phyloP scores from a whole-genome alignment of 2,888 invertebrate genomes.

The Cenopis cana region DNA sequence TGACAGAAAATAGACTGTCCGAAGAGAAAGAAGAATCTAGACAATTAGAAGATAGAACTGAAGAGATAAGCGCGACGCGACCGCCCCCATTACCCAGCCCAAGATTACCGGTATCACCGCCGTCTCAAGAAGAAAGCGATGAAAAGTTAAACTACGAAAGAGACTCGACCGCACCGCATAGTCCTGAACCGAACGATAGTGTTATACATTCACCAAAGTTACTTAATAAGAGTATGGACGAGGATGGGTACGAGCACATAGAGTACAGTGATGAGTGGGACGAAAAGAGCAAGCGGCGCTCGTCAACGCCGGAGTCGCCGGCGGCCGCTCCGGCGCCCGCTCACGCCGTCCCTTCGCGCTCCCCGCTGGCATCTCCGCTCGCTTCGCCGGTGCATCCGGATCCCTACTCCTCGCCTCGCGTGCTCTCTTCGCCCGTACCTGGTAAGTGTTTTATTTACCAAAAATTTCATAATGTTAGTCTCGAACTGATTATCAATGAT shows the following conservation, averaged over 20 bases:
- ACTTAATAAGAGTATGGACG: constrained; percentile 56
- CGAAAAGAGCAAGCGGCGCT: constrained; percentile 70
- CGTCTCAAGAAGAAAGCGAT: constrained; percentile 57
- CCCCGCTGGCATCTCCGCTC: constrained; percentile 71
- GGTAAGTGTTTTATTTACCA: constrained; percentile 59
- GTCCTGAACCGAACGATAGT: constrained; percentile 63
- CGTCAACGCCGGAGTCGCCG: constrained; percentile 75
- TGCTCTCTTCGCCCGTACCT: constrained; percentile 63
- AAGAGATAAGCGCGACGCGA: constrained; percentile 49
- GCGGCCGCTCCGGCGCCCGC: constrained; percentile 62
- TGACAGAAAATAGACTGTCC: constrained; percentile 58
- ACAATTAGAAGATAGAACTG: constrained; percentile 53
- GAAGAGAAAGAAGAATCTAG: constrained; percentile 52
- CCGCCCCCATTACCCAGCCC: constrained; percentile 51
- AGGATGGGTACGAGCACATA: constrained; percentile 69
- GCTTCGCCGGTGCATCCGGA: constrained; percentile 73
- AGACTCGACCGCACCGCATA: constrained; percentile 55
- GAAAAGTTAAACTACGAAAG: constrained; percentile 53
- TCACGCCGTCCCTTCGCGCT: constrained; percentile 57
- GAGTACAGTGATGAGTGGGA: constrained; percentile 72
- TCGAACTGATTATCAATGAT: background rate
- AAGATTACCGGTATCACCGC: constrained; percentile 58
- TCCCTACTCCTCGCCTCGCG: constrained; percentile 63
- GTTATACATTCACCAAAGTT: constrained; percentile 58
- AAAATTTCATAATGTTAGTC: background rate